Percentiles rank a stretch among this genome's conserved stretches.
Evolutionary conservation across 1,140 invertebrate species (phyloP).

Genomic region (Bombus soroeensis): DNA sequence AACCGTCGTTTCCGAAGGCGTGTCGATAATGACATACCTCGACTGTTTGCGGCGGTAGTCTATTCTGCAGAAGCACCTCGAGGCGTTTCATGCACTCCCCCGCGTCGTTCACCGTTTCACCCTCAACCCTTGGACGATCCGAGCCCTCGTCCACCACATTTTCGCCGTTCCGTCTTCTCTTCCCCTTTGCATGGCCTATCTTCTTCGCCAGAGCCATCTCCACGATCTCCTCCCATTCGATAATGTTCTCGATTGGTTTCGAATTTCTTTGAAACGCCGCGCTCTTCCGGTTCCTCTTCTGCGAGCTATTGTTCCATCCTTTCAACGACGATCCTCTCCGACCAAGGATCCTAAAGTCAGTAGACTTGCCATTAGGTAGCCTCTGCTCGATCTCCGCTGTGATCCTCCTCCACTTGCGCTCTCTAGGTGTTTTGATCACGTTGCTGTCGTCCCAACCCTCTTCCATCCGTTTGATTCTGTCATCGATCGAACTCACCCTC

Average conservation of each 20-base stretch:
- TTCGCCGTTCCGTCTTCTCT: background rate
- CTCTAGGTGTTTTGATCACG: conserved; percentile 70
- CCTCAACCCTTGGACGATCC: conserved; percentile 1
- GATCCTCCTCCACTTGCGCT: conserved; percentile 77
- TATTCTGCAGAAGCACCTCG: conserved; percentile 72
- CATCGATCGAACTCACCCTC: conserved; percentile 67
- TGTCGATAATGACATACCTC: conserved; percentile 61
- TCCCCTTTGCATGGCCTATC: conserved; percentile 51
- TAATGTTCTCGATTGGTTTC: conserved; percentile 69
- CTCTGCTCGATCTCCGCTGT: conserved; percentile 72
- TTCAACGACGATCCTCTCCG: background rate
- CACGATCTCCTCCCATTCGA: conserved; percentile 83
- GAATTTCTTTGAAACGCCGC: conserved; percentile 53
- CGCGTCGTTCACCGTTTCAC: conserved; percentile 17
- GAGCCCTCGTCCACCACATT: background rate
- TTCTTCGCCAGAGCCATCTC: conserved; percentile 84
- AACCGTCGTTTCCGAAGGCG: background rate
- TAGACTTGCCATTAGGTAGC: conserved; percentile 25
- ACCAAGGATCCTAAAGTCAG: conserved; percentile 7
- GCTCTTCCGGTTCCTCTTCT: conserved; percentile 46
- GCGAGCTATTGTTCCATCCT: conserved; percentile 21
- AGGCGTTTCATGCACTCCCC: conserved; percentile 76
- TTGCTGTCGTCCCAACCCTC: conserved; percentile 79
- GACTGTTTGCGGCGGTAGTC: conserved; percentile 65
- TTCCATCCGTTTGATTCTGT: conserved; percentile 75